Percentiles rank a stretch among this genome's conserved stretches.
These are phyloP conservation scores for Serripes groenlandicus DNA, from an alignment of 2,888 invertebrate genomes.

Conservation along the genomic window DNA sequence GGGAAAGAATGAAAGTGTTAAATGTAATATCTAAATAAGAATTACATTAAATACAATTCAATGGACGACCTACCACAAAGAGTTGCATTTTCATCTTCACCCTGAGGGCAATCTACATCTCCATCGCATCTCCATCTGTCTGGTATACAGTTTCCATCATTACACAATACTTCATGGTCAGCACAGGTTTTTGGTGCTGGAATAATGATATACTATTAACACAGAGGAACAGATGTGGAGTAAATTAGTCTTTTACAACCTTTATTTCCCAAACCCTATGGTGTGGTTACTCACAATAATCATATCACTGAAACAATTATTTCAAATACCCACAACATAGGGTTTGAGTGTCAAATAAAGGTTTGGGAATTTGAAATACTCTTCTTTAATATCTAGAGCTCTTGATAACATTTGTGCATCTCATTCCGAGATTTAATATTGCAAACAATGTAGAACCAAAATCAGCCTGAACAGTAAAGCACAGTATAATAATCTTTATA, in stretches of 20 bases:
- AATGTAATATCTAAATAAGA: no score
- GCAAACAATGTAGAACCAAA: no score
- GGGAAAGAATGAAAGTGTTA: no score
- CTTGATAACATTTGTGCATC: not conserved
- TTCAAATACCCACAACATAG: not conserved
- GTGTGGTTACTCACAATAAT: not conserved
- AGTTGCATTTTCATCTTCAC: slow-evolving; percentile 76
- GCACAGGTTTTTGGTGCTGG: slow-evolving; percentile 77
- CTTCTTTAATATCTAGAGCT: not conserved
- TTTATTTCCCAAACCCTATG: not conserved
- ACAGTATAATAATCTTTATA: no score
- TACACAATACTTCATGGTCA: slow-evolving; percentile 94
- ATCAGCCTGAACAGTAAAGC: no score
- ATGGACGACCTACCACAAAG: slow-evolving; percentile 79
- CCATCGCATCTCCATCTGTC: slow-evolving; percentile 95
- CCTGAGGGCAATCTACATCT: slow-evolving; percentile 89
- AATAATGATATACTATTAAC: not conserved
- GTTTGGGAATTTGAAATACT: not conserved
- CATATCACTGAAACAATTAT: not conserved
- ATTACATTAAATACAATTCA: not conserved
- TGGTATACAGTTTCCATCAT: slow-evolving; percentile 92
- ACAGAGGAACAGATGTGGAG: not conserved
- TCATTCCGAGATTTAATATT: no score
- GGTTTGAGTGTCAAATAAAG: not conserved
- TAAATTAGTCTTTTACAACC: not conserved